A percentile compares a stretch with the other conserved stretches of the same genome.
Conservation (phyloP, 2,888 invertebrate species). For the Odontocerum albicorne region DNA sequence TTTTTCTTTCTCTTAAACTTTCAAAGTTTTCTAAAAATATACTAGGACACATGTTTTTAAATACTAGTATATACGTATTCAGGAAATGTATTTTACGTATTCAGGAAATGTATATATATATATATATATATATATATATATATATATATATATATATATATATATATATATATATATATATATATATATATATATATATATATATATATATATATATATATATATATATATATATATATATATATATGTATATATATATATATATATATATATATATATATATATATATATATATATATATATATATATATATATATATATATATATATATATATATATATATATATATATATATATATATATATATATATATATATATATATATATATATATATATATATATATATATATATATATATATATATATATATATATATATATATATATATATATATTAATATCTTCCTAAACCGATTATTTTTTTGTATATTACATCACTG, state of each 20-base stretch:
- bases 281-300: conserved; percentile 7
- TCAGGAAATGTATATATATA: conserved; percentile 2
- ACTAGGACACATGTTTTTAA: too few species aligned
- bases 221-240: conserved; percentile 7
- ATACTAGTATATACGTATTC: too few species aligned
- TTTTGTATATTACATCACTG: too few species aligned
- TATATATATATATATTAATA: not conserved
- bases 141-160: conserved; percentile 7
- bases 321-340: conserved; percentile 5
- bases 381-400: not conserved
- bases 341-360: not conserved
- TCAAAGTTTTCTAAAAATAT: too few species aligned
- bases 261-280: conserved; percentile 7
- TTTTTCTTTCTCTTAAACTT: too few species aligned
- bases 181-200: conserved; percentile 7
- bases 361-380: not conserved
- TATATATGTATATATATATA: conserved; percentile 7
- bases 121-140: conserved; percentile 7
- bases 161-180: conserved; percentile 7
- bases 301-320: conserved; percentile 7
- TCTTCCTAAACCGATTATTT: not conserved
- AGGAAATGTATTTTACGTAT: too few species aligned
- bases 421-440: not conserved
- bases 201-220: conserved; percentile 7
- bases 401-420: not conserved